Conservation (phyloP, 1,140 invertebrate genomes). For the Pogonus chalceus region DNA sequence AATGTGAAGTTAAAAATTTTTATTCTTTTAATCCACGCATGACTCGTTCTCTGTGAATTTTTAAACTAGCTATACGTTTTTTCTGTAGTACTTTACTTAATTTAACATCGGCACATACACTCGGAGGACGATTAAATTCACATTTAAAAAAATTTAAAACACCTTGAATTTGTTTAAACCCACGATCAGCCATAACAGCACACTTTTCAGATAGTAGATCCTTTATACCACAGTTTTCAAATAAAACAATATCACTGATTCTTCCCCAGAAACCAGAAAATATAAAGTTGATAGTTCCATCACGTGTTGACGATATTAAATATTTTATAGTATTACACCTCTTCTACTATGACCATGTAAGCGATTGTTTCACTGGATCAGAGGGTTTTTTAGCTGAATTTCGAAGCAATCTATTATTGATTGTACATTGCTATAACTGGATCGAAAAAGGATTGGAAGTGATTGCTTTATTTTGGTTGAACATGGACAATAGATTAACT, state of each 20-base stretch:
- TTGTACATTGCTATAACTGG: no score
- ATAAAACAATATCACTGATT: slow-evolving; percentile 23
- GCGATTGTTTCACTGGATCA: no score
- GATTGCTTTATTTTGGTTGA: no score
- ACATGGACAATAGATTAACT: no score
- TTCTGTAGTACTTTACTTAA: slow-evolving; percentile 23
- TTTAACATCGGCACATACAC: slow-evolving; percentile 18
- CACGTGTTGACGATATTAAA: slow-evolving; percentile 30
- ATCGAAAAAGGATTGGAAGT: no score
- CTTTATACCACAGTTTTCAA: slow-evolving; percentile 27
- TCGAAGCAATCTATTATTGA: no score
- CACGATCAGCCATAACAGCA: no score
- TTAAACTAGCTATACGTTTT: slow-evolving; percentile 25
- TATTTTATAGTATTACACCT: slow-evolving; percentile 34
- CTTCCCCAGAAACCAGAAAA: slow-evolving; percentile 30
- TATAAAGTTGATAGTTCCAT: slow-evolving; percentile 33
- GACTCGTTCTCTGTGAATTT: no score
- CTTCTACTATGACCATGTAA: slow-evolving; percentile 33
- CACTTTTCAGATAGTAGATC: no score
- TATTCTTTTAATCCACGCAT: slow-evolving; percentile 16
- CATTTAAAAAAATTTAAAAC: slow-evolving; percentile 21
- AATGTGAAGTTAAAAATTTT: slow-evolving; percentile 25
- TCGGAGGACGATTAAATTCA: slow-evolving; percentile 26
- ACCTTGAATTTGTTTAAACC: slow-evolving; percentile 30
- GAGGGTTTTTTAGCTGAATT: no score